Evolutionary conservation across 2,113 vertebrate genomes (phyloP).

Genomic region (Rutilus rutilus): DNA sequence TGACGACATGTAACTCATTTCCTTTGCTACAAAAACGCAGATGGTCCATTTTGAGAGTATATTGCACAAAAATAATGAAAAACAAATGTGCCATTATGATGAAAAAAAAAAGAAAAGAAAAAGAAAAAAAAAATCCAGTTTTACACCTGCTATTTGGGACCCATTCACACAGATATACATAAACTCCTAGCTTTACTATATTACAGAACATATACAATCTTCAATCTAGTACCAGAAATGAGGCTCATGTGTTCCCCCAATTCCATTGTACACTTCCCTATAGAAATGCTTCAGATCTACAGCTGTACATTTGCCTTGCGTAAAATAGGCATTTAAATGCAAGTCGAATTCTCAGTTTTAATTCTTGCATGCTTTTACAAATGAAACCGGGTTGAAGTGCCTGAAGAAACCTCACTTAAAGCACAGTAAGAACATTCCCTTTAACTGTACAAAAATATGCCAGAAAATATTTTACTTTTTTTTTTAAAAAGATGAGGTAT

Average conservation of each 20-base stretch:
- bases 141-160: slow-evolving; percentile 88
- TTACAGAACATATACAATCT: slow-evolving; percentile 95
- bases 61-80: slow-evolving; percentile 94
- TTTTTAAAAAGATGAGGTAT: slow-evolving; percentile 95
- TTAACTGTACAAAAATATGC: slow-evolving; percentile 98
- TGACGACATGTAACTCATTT: slow-evolving; percentile 79
- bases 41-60: slow-evolving; percentile 86
- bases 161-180: slow-evolving; percentile 93
- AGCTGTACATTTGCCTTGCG: slow-evolving; percentile 87
- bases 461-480: slow-evolving; percentile 93
- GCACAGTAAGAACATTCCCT: slow-evolving; percentile 93
- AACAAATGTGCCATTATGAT: slow-evolving; percentile 81
- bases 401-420: slow-evolving; percentile 85
- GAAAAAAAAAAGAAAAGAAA: slow-evolving; percentile 22
- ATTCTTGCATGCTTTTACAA: slow-evolving; percentile 90
- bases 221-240: slow-evolving; percentile 89
- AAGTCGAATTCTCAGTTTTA: slow-evolving; percentile 76
- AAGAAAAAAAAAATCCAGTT: slow-evolving; percentile 87
- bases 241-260: slow-evolving; percentile 80
- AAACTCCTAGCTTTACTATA: slow-evolving; percentile 86
- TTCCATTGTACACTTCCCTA: slow-evolving; percentile 78
- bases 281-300: slow-evolving; percentile 87
- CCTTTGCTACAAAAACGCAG: slow-evolving; percentile 89
- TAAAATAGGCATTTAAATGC: slow-evolving; percentile 92
- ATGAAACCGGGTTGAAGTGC: slow-evolving; percentile 89